Evolutionary conservation across 2,113 vertebrate species (phyloP).

Genomic region (Mesoclemmys tuberculata): DNA sequence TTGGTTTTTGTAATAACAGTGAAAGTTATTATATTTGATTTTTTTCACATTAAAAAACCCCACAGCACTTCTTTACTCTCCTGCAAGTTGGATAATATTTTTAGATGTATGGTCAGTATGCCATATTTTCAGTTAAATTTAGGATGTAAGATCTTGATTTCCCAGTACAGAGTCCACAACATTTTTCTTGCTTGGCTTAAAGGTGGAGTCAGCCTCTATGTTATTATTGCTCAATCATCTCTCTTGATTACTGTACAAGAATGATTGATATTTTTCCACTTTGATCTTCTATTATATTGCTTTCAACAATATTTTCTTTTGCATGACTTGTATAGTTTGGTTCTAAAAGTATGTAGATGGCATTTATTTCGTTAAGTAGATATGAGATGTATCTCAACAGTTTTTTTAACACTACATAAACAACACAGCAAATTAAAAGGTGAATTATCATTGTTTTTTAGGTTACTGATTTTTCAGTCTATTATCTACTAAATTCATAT

Average conservation of each 20-base stretch:
- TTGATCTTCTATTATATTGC: neutral
- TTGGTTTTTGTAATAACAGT: neutral
- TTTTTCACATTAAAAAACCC: neutral
- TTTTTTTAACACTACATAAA: neutral
- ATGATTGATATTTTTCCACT: neutral
- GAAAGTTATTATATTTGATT: neutral
- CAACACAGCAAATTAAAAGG: neutral
- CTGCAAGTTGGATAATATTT: neutral
- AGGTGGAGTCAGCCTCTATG: neutral
- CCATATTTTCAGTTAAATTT: neutral
- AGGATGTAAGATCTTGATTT: neutral
- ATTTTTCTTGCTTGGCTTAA: neutral
- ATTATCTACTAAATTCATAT: constrained; percentile 27
- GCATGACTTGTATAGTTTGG: neutral
- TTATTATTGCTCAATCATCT: neutral
- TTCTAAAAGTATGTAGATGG: neutral
- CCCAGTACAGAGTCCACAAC: fast-evolving
- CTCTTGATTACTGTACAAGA: neutral
- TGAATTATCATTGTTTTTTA: neutral
- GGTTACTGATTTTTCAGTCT: constrained; percentile 17
- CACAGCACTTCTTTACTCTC: neutral
- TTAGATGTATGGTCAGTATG: neutral
- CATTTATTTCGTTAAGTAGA: neutral
- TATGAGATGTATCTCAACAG: constrained; percentile 27
- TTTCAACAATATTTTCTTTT: neutral